A percentile compares a stretch with the other conserved stretches of the same genome.
Conservation (phyloP, 2,888 invertebrate species). For the Crepidodera aurea region DNA sequence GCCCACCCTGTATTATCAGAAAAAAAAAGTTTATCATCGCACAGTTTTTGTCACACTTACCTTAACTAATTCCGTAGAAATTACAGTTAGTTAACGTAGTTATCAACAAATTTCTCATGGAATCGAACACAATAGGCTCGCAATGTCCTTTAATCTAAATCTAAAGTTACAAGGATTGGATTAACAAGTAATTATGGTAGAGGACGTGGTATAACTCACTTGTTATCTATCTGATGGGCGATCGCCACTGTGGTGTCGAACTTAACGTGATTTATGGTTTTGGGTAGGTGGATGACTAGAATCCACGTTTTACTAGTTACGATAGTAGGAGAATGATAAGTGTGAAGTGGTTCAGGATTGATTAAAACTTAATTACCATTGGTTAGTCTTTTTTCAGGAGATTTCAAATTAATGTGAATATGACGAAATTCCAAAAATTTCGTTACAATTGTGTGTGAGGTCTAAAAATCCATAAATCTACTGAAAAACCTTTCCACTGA, state of each 20-base stretch:
- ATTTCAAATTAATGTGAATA: no score
- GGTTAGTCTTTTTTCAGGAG: no score
- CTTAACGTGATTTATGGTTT: neutral
- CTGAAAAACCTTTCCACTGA: no score
- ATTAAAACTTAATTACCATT: no score
- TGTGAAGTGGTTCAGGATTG: neutral
- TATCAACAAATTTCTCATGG: neutral
- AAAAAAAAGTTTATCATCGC: no score
- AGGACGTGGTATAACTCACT: conserved; percentile 11
- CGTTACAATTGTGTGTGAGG: no score
- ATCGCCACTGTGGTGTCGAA: neutral
- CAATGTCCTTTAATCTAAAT: conserved; percentile 27
- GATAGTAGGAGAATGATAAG: neutral
- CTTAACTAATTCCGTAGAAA: neutral
- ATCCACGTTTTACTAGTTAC: conserved; percentile 2
- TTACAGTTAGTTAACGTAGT: neutral
- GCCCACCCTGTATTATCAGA: no score
- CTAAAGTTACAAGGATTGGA: conserved; percentile 26
- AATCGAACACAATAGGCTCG: conserved; percentile 4
- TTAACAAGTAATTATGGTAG: conserved; percentile 28
- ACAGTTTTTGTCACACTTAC: no score
- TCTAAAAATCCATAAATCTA: no score
- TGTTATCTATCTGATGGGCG: conserved; percentile 16
- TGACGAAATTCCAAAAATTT: no score
- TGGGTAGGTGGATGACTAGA: conserved; percentile 3